Conservation (phyloP, 2,888 invertebrate genomes). For the Brachypalpus laphriformis region DNA sequence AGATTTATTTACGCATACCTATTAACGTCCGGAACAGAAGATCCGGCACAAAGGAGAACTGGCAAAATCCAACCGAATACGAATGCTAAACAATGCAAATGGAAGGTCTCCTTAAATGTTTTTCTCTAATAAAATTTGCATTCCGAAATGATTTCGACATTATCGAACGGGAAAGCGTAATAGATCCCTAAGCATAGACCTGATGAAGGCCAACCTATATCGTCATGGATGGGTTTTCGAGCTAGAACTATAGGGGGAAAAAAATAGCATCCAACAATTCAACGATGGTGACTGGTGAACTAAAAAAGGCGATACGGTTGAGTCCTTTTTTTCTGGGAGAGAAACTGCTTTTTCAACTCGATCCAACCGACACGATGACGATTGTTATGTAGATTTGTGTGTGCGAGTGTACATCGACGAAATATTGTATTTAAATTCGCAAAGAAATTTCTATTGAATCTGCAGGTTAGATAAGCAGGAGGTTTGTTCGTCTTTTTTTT, state of each 20-base stretch:
- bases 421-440: slow-evolving; percentile 64
- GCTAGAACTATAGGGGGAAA: not conserved
- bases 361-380: not conserved
- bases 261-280: not conserved
- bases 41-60: not conserved
- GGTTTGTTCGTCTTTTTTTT: slow-evolving; percentile 5
- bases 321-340: slow-evolving; percentile 33
- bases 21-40: slow-evolving; percentile 15
- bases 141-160: slow-evolving; percentile 70
- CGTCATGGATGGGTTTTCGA: not conserved
- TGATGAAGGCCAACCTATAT: not conserved
- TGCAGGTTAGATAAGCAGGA: slow-evolving; percentile 61
- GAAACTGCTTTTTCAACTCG: slow-evolving; percentile 26
- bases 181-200: slow-evolving; percentile 24
- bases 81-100: slow-evolving; percentile 61
- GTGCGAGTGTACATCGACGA: slow-evolving; percentile 21
- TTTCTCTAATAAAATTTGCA: slow-evolving; percentile 70
- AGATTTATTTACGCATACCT: slow-evolving; percentile 27
- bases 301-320: slow-evolving; percentile 50
- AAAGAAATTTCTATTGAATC: slow-evolving; percentile 61
- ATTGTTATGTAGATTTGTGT: slow-evolving; percentile 18
- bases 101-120: slow-evolving; percentile 58
- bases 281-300: slow-evolving; percentile 11
- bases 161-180: slow-evolving; percentile 61
- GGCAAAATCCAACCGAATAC: not conserved